Evolutionary conservation across 2,888 invertebrate genomes (phyloP).

Genomic region (Aromia moschata): DNA sequence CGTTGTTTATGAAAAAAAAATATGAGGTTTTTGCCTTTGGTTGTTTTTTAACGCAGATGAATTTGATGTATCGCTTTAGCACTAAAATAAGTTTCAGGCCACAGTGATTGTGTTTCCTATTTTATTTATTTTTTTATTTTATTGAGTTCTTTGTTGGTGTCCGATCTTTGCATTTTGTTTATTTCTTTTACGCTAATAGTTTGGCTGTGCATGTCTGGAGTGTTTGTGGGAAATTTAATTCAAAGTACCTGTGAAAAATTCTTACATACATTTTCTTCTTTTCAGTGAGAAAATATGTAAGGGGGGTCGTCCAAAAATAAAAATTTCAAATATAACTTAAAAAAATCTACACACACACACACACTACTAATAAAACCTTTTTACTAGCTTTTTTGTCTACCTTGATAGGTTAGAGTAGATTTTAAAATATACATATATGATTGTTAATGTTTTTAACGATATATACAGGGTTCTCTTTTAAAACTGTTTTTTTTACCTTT

Average conservation of each 20-base stretch:
- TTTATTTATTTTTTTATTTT: conserved; percentile 5
- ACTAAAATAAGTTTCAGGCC: conserved; percentile 27
- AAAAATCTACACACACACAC: conserved; percentile 33
- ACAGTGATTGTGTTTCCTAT: conserved; percentile 13
- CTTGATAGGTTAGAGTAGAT: conserved; percentile 34
- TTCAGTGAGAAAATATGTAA: conserved; percentile 43
- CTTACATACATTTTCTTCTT: conserved; percentile 36
- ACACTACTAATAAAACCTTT: conserved; percentile 37
- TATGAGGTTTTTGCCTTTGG: conserved; percentile 12
- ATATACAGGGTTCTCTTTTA: conserved; percentile 30
- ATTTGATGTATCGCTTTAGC: conserved; percentile 28
- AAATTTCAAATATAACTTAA: conserved; percentile 33
- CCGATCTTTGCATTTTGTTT: conserved; percentile 42
- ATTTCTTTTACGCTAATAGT: conserved; percentile 36
- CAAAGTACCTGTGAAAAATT: conserved; percentile 14
- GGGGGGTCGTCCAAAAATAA: conserved; percentile 40
- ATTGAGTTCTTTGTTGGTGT: conserved; percentile 26
- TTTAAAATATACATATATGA: conserved; percentile 27
- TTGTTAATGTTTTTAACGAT: conserved; percentile 31
- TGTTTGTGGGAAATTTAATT: conserved; percentile 18
- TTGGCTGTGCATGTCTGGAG: conserved; percentile 36
- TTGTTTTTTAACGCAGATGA: conserved; percentile 14
- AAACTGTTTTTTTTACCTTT: conserved; percentile 6
- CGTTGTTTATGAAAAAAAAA: too few relatives aligned
- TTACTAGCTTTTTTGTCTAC: conserved; percentile 44